These are phyloP conservation scores for Lutraria rhynchaena DNA, from an alignment of 1,140 invertebrate species.

Conservation along the genomic window DNA sequence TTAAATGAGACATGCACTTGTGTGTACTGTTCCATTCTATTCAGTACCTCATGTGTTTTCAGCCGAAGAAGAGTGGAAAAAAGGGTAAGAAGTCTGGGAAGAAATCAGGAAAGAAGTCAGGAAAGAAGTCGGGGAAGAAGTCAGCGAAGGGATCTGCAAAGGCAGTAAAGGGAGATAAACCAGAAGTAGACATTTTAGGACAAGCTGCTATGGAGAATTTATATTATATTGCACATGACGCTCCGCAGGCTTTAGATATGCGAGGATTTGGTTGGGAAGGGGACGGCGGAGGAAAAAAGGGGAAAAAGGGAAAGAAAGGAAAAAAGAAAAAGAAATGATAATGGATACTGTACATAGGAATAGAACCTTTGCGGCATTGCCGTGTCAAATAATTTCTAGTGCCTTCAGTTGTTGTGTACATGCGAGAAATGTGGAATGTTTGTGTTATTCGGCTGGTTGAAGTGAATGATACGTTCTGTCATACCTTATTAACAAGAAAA, in stretches of 20 bases:
- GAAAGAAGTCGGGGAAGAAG: constrained; percentile 73
- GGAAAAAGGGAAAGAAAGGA: constrained; percentile 67
- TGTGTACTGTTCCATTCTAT: background rate
- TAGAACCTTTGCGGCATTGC: too few species aligned
- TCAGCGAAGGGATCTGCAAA: constrained; percentile 67
- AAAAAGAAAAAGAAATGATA: constrained; percentile 68
- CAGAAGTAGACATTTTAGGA: constrained; percentile 73
- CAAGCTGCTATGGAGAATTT: constrained; percentile 76
- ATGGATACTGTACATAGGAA: background rate
- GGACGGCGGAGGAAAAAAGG: constrained; percentile 48
- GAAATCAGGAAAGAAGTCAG: constrained; percentile 74
- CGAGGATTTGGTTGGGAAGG: constrained; percentile 74
- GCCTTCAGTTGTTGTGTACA: too few species aligned
- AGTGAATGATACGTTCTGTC: too few species aligned
- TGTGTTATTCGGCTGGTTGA: too few species aligned
- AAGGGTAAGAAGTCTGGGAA: constrained; percentile 74
- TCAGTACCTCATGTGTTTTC: constrained; percentile 12
- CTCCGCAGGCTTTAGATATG: constrained; percentile 73
- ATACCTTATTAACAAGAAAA: too few species aligned
- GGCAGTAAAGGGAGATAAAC: constrained; percentile 67
- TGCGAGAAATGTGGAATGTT: too few species aligned
- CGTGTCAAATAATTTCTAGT: too few species aligned
- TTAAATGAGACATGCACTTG: background rate
- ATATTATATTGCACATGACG: constrained; percentile 78
- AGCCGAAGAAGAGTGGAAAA: constrained; percentile 71